Evolutionary conservation across 1,140 invertebrate genomes (phyloP).

Genomic region (Pissodes strobi): DNA sequence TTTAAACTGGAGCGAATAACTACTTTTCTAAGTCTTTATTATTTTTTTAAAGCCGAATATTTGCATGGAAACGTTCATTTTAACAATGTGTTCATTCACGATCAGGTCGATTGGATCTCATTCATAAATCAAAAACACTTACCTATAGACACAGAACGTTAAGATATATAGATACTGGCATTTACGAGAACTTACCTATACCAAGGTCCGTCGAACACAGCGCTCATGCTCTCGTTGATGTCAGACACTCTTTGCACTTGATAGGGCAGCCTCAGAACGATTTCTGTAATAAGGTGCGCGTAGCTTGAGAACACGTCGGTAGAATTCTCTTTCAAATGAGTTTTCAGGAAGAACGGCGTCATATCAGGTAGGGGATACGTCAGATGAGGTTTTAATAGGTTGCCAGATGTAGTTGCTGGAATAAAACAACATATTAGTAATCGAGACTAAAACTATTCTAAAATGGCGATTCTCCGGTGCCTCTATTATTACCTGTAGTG

Average conservation of each 20-base stretch:
- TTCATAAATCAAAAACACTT: too few species aligned
- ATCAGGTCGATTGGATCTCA: too few species aligned
- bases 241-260: constrained; percentile 83
- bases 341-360: constrained; percentile 92
- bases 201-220: constrained; percentile 69
- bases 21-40: too few species aligned
- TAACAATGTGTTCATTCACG: too few species aligned
- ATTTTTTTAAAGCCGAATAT: too few species aligned
- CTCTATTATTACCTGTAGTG: constrained; percentile 17
- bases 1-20: too few species aligned
- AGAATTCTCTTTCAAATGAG: constrained; percentile 87
- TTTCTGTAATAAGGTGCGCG: constrained; percentile 91
- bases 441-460: too few species aligned
- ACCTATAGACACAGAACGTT: too few species aligned
- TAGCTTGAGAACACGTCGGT: constrained; percentile 93
- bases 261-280: constrained; percentile 90
- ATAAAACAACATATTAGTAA: too few species aligned
- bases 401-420: constrained; percentile 59
- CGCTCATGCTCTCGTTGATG: constrained; percentile 59
- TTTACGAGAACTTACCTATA: constrained; percentile 74
- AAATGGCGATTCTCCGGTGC: too few species aligned
- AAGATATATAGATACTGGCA: too few species aligned
- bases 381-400: constrained; percentile 80
- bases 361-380: constrained; percentile 85
- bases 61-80: too few species aligned